phyloP scores from a whole-genome alignment of 2,113 vertebrate genomes.

The Buteo buteo region DNA sequence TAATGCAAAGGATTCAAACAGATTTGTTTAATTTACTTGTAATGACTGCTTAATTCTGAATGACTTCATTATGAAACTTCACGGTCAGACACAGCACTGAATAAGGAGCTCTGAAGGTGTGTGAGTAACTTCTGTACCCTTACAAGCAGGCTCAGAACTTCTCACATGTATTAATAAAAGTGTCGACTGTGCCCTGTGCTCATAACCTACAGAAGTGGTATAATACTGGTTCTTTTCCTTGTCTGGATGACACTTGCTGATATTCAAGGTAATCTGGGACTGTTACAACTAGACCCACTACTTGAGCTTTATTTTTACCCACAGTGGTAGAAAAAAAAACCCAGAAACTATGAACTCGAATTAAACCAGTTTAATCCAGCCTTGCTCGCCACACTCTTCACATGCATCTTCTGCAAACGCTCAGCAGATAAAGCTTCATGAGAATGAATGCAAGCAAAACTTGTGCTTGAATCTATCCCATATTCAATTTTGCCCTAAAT shows the following conservation, averaged over 20 bases:
- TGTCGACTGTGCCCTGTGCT: not conserved
- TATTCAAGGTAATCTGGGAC: not conserved
- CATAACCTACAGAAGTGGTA: not conserved
- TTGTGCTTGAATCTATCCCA: not conserved
- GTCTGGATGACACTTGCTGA: not conserved
- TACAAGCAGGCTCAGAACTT: not conserved
- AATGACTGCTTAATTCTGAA: not conserved
- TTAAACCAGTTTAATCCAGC: not conserved
- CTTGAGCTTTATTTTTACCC: not conserved
- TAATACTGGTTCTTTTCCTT: not conserved
- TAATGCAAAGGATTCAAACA: not conserved
- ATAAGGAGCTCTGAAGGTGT: not conserved
- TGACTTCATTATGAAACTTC: not conserved
- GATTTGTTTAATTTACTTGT: not conserved
- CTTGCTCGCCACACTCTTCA: not conserved
- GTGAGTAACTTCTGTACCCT: not conserved
- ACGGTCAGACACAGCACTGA: not conserved
- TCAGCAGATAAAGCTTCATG: not conserved
- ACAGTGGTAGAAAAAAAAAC: not conserved
- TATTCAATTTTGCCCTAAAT: not conserved
- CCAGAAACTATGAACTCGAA: not conserved
- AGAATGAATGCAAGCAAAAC: not conserved
- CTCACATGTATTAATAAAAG: not conserved
- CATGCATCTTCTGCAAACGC: fast-evolving
- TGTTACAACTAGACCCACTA: not conserved